Conservation (phyloP, 2,888 invertebrate genomes). For the Antheraea assamensis region DNA sequence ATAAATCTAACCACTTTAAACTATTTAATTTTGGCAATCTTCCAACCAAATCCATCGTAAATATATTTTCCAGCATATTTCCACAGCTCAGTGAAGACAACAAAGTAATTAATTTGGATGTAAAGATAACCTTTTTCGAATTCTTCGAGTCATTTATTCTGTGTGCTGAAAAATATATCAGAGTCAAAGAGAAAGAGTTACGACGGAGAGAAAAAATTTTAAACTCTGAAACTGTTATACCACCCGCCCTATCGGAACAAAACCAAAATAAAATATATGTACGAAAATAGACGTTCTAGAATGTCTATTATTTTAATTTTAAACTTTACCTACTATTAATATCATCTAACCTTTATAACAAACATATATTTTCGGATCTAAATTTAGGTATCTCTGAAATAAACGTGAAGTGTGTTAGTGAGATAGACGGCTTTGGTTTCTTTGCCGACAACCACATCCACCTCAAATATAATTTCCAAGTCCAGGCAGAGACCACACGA, state of each 20-base stretch:
- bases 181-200: conserved; percentile 51
- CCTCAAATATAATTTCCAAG: no score
- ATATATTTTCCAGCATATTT: conserved; percentile 69
- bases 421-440: no score
- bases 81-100: conserved; percentile 63
- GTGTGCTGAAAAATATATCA: conserved; percentile 67
- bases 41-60: conserved; percentile 56
- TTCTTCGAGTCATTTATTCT: conserved; percentile 82
- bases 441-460: no score
- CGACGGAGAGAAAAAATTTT: conserved; percentile 42
- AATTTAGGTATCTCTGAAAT: no score
- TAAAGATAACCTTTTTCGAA: conserved; percentile 82
- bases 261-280: conserved; percentile 23
- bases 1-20: conserved; percentile 36
- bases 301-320: neutral
- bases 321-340: neutral
- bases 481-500: no score
- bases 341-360: neutral
- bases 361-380: no score
- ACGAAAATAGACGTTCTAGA: neutral
- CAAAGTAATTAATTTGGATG: conserved; percentile 72
- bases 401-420: no score
- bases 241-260: conserved; percentile 24
- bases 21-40: conserved; percentile 67
- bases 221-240: conserved; percentile 18